These are phyloP conservation scores for Brachypalpus laphriformis DNA, from an alignment of 2,888 invertebrate species.

Conservation along the genomic window DNA sequence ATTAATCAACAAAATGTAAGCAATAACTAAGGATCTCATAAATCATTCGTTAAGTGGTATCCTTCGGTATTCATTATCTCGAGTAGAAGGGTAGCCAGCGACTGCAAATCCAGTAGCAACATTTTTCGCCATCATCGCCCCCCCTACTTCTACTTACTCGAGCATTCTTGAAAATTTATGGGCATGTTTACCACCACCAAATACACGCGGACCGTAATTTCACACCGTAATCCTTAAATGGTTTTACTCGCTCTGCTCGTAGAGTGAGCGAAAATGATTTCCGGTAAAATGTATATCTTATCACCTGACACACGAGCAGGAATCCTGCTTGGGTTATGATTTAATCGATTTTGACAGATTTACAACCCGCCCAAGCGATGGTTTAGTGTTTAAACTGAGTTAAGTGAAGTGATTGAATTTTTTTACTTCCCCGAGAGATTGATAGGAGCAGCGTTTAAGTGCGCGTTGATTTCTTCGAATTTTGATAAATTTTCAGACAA, in stretches of 20 bases:
- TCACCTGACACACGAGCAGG: slow-evolving; percentile 44
- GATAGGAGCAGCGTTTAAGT: neutral
- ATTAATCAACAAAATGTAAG: slow-evolving; percentile 73
- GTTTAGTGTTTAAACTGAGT: slow-evolving; percentile 16
- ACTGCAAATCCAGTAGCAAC: slow-evolving; percentile 50
- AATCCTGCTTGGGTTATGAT: slow-evolving; percentile 47
- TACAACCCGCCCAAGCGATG: slow-evolving; percentile 35
- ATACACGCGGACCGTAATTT: slow-evolving; percentile 50
- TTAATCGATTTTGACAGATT: slow-evolving; percentile 50
- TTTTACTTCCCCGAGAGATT: neutral
- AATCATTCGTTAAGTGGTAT: slow-evolving; percentile 69
- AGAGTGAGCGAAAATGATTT: slow-evolving; percentile 32
- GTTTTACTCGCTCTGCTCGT: slow-evolving; percentile 21
- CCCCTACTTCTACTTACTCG: neutral
- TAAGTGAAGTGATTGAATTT: slow-evolving; percentile 19
- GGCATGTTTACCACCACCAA: slow-evolving; percentile 54
- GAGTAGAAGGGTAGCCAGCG: slow-evolving; percentile 51
- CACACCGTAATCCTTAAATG: slow-evolving; percentile 48
- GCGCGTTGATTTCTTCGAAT: neutral
- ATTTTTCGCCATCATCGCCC: neutral
- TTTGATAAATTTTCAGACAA: neutral
- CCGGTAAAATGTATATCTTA: slow-evolving; percentile 32
- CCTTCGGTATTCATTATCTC: slow-evolving; percentile 66
- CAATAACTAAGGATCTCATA: slow-evolving; percentile 68
- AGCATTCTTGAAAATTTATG: slow-evolving; percentile 53